Evolutionary conservation across 2,888 invertebrate genomes (phyloP).

Genomic region (Patella pellucida): DNA sequence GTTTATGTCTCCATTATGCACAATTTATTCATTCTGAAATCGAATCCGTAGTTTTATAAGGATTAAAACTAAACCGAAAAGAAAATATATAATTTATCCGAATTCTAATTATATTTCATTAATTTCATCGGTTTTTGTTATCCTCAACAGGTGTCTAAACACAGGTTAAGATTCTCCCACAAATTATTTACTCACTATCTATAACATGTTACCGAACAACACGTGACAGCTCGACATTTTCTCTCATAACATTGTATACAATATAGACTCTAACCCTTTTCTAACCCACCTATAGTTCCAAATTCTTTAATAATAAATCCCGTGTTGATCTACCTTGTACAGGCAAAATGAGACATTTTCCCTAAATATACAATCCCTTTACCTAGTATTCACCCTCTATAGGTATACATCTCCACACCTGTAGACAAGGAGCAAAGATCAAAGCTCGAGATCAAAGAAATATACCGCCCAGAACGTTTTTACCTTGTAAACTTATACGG

Average conservation of each 20-base stretch:
- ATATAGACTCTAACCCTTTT: background rate
- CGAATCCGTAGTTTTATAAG: too few species aligned
- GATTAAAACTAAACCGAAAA: too few species aligned
- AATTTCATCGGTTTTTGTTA: background rate
- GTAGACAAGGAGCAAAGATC: conserved; percentile 3
- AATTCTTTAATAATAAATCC: conserved; percentile 1
- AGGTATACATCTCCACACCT: conserved; percentile 8
- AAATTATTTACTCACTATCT: background rate
- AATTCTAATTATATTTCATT: too few species aligned
- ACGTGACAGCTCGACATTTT: background rate
- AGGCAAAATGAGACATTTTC: conserved; percentile 5
- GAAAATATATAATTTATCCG: too few species aligned
- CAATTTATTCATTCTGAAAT: too few species aligned
- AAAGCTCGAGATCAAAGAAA: conserved; percentile 1
- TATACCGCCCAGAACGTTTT: conserved; percentile 2
- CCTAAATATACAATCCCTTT: background rate
- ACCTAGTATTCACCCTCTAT: background rate
- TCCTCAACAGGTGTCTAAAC: background rate
- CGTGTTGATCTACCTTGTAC: background rate
- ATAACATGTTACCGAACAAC: conserved; percentile 10
- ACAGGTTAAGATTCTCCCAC: background rate
- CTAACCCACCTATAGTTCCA: background rate
- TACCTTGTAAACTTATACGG: conserved; percentile 6
- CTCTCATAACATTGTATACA: background rate
- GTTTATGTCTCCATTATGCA: too few species aligned